Evolutionary conservation across 2,888 invertebrate genomes (phyloP).

Genomic region (Heteropelma amictum): DNA sequence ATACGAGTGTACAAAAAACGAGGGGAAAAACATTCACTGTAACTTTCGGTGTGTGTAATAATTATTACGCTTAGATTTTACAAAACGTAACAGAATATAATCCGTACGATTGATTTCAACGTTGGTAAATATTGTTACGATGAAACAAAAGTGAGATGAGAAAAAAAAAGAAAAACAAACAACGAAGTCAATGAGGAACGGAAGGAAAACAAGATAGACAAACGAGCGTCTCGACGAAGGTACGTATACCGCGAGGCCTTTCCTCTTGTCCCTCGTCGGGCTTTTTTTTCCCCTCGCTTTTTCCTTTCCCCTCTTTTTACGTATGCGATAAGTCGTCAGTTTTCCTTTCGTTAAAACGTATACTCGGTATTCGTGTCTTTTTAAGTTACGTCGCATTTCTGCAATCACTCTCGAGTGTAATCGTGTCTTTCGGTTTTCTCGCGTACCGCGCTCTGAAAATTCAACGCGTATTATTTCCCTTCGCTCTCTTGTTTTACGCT

Average conservation of each 20-base stretch:
- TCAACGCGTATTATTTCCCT: no score
- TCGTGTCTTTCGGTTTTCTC: not conserved
- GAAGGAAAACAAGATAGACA: not conserved
- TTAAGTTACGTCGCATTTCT: constrained; percentile 1
- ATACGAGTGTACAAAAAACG: constrained; percentile 2
- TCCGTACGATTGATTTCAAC: constrained; percentile 17
- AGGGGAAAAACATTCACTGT: constrained; percentile 23
- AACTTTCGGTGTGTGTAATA: constrained; percentile 12
- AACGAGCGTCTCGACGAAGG: constrained; percentile 37
- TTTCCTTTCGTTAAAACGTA: constrained; percentile 37
- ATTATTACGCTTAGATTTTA: constrained; percentile 31
- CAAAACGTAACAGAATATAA: constrained; percentile 5
- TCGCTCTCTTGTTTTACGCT: not conserved
- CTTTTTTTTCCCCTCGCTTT: constrained; percentile 11
- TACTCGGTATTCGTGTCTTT: constrained; percentile 33
- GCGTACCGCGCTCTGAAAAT: not conserved
- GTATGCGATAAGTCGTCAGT: constrained; percentile 55
- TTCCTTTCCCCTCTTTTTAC: constrained; percentile 31
- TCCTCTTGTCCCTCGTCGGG: constrained; percentile 21
- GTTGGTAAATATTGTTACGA: constrained; percentile 20
- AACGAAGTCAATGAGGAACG: constrained; percentile 6
- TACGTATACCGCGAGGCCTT: constrained; percentile 36
- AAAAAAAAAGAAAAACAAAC: constrained; percentile 1
- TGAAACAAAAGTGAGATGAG: constrained; percentile 4
- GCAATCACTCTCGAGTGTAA: constrained; percentile 1